Base-by-base conservation (phyloP, 2,888 invertebrate genomes). In the Hypsopygia costalis region DNA sequence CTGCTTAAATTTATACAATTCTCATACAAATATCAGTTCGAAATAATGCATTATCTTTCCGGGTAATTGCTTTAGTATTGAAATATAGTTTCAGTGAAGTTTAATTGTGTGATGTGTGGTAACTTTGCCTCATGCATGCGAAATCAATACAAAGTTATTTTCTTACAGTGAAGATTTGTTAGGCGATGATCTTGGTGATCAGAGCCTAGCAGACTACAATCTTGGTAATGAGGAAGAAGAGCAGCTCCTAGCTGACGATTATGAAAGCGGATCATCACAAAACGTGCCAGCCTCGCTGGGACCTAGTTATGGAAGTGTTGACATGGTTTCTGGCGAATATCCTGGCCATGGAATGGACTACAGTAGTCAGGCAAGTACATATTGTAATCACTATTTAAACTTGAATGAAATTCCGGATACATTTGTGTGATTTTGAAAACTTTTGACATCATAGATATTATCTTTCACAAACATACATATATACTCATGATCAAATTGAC, bases 181-280 rank as follows among this genome's bases (percentile, higher is more conserved):
- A 52, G 83, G 75, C 41, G 89, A 89, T 48, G 88, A 89, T 70
- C 75, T 86, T 58, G 87, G 85, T 43, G 89, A 87, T 48, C 87
- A 87, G 44, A 87, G 87, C 49, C 79, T 86, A 22, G 81, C 83
- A 1, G 89, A 89, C 51, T 89, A 89, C 50, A 89, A 88, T 54
- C 77, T 89, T 43, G 89, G 89, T 1, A 87, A 88, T 55, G 89
- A 89, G 36, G 89, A 89, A 38, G 89, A 89, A 44, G 88, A 89
- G 28, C 79, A 88, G 48, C 71, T 89, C 1, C 52, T 89, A 40
- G 89, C 89, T 30, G 89, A 89, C 45, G 89, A 87, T 48, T 87
- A 80, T 39, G 86, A 85, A 12, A 64, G 65, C 41, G 72, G 66
- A 4, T 65, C 63, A 0, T 67, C 81, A 2, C 86, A 87, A 49